phyloP scores from a whole-genome alignment of 2,888 invertebrate genomes.

The Chelonus formosanus region DNA sequence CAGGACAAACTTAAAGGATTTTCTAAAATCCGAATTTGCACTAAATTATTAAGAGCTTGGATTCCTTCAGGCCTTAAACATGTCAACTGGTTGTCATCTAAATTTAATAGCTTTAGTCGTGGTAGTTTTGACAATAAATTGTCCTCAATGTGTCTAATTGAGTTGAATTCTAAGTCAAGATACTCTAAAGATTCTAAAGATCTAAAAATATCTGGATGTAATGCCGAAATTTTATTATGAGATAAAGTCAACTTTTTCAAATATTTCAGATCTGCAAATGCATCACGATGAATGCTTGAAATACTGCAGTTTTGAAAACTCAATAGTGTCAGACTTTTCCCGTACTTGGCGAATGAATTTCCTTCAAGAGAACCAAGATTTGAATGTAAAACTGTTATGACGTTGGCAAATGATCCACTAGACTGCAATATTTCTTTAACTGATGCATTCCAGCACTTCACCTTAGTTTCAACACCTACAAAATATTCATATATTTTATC shows the following conservation, averaged over 20 bases:
- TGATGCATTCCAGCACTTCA: conserved; percentile 49
- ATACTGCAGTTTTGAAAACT: conserved; percentile 51
- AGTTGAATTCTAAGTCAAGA: conserved; percentile 54
- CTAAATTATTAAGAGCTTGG: conserved; percentile 46
- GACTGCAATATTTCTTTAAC: conserved; percentile 38
- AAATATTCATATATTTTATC: too few relatives aligned
- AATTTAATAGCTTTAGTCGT: conserved; percentile 47
- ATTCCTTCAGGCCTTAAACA: conserved; percentile 46
- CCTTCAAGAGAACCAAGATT: conserved; percentile 34
- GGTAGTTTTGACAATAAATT: conserved; percentile 43
- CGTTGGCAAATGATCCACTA: conserved; percentile 36
- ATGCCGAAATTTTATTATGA: conserved; percentile 48
- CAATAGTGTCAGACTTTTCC: conserved; percentile 43
- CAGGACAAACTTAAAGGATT: conserved; percentile 51
- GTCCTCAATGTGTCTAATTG: conserved; percentile 44
- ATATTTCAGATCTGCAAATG: conserved; percentile 42
- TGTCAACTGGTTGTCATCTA: conserved; percentile 50
- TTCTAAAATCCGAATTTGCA: conserved; percentile 50
- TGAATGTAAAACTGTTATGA: conserved; percentile 50
- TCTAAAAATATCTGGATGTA: conserved; percentile 48
- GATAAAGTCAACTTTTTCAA: conserved; percentile 51
- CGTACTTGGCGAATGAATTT: conserved; percentile 44
- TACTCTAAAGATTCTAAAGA: conserved; percentile 46
- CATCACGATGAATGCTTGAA: conserved; percentile 41
- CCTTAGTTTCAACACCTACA: conserved; percentile 5